Percentiles rank a stretch among this genome's conserved stretches.
These are phyloP conservation scores for Xiphophorus maculatus DNA, from an alignment of 2,113 vertebrate genomes.

Conservation along the genomic window DNA sequence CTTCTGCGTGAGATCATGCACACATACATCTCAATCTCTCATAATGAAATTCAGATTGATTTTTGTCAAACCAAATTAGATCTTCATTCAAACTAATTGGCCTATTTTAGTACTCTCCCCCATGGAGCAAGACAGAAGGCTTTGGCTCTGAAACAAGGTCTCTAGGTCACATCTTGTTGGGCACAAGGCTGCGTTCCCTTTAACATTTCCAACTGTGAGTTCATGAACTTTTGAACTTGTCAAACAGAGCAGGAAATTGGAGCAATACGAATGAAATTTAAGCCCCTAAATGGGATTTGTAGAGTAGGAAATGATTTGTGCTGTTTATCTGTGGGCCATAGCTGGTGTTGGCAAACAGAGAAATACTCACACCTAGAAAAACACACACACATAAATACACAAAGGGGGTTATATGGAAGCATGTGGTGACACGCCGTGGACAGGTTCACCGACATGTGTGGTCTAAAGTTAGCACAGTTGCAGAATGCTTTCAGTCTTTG, in stretches of 20 bases:
- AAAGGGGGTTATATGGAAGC: slow-evolving; percentile 52
- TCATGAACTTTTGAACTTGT: slow-evolving; percentile 70
- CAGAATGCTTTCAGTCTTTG: slow-evolving; percentile 65
- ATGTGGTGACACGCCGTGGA: slow-evolving; percentile 72
- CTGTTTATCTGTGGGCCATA: slow-evolving; percentile 44
- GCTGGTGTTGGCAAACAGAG: slow-evolving; percentile 46
- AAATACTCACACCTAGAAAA: slow-evolving; percentile 7
- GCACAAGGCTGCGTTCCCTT: slow-evolving; percentile 56
- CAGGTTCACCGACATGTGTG: slow-evolving; percentile 75
- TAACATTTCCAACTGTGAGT: slow-evolving; percentile 68
- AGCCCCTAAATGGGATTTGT: slow-evolving; percentile 47
- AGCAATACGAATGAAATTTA: slow-evolving; percentile 62
- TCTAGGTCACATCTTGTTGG: slow-evolving; percentile 72
- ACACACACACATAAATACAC: slow-evolving; percentile 4
- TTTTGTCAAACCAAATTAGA: slow-evolving; percentile 51
- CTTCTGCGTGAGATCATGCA: neutral
- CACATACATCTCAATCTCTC: slow-evolving; percentile 34
- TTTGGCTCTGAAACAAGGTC: slow-evolving; percentile 64
- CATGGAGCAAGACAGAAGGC: slow-evolving; percentile 27
- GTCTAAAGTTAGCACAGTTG: slow-evolving; percentile 75
- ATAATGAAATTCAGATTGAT: slow-evolving; percentile 62
- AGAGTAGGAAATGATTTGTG: slow-evolving; percentile 34
- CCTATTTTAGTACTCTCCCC: slow-evolving; percentile 58
- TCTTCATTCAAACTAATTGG: slow-evolving; percentile 64
- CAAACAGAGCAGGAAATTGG: slow-evolving; percentile 53